Conservation (phyloP, 2,888 invertebrate genomes). For the Lithosia quadra region DNA sequence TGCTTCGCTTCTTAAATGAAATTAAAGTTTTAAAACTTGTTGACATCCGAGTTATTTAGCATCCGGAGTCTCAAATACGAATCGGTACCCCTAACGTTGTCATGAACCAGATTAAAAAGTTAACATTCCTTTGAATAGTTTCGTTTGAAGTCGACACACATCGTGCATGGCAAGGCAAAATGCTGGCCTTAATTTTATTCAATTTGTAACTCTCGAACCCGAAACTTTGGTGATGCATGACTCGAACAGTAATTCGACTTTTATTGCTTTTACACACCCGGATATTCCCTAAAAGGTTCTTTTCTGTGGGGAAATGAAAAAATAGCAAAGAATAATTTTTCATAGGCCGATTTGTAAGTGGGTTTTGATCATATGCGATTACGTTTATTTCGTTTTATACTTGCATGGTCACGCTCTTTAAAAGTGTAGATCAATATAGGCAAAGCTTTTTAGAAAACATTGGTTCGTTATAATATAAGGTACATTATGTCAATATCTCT, state of each 20-base stretch:
- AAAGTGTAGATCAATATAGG: background rate
- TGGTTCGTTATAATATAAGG: background rate
- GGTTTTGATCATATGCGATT: constrained; percentile 46
- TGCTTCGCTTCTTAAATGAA: background rate
- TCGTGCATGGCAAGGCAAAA: constrained; percentile 55
- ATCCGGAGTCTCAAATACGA: background rate
- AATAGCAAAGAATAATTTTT: constrained; percentile 55
- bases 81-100: background rate
- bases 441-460: background rate
- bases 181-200: constrained; percentile 82
- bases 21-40: background rate
- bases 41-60: constrained; percentile 2
- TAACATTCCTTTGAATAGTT: constrained; percentile 42
- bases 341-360: constrained; percentile 50
- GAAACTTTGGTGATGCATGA: constrained; percentile 84
- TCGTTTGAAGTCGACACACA: constrained; percentile 48
- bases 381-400: constrained; percentile 19
- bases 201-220: constrained; percentile 83
- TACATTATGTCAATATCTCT: background rate
- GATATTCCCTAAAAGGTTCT: constrained; percentile 69
- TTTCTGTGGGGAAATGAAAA: constrained; percentile 65
- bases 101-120: constrained; percentile 15
- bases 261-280: constrained; percentile 77
- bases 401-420: constrained; percentile 15
- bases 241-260: constrained; percentile 82